phyloP scores from a whole-genome alignment of 2,113 vertebrate genomes.

The Poecilia latipinna region DNA sequence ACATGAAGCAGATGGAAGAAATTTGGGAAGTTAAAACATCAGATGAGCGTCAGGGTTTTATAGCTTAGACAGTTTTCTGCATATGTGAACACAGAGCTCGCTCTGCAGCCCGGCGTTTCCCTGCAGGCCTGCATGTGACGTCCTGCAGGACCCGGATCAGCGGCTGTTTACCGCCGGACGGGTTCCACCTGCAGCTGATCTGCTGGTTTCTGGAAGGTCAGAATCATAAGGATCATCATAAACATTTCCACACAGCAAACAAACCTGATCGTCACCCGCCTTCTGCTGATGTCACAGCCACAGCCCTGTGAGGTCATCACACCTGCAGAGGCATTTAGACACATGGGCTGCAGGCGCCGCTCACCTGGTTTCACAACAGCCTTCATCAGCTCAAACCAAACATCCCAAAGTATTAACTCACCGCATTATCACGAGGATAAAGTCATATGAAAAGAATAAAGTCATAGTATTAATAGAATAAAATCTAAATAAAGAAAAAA shows the following conservation, averaged over 20 bases:
- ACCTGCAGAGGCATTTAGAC: neutral
- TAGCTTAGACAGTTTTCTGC: neutral
- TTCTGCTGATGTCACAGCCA: constrained; percentile 9
- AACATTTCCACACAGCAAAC: neutral
- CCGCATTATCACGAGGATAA: too few species aligned
- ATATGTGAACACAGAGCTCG: constrained; percentile 13
- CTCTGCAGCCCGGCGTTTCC: neutral
- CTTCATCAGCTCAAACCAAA: too few species aligned
- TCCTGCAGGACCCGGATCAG: constrained; percentile 13
- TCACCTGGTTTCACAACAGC: neutral
- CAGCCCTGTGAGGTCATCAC: neutral
- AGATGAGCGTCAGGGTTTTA: neutral
- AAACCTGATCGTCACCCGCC: neutral
- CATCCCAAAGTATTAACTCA: too few species aligned
- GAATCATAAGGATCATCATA: neutral
- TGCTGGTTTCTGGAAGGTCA: constrained; percentile 6
- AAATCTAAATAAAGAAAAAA: too few species aligned
- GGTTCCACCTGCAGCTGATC: neutral
- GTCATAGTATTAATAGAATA: too few species aligned
- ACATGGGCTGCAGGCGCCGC: neutral
- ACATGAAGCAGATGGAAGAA: neutral
- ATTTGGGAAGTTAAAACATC: neutral
- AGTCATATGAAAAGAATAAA: too few species aligned
- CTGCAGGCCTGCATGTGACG: constrained; percentile 6
- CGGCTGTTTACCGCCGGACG: constrained; percentile 16